Evolutionary conservation across 2,797 vertebrate species (phyloP).

Genomic region (Perodicticus potto): DNA sequence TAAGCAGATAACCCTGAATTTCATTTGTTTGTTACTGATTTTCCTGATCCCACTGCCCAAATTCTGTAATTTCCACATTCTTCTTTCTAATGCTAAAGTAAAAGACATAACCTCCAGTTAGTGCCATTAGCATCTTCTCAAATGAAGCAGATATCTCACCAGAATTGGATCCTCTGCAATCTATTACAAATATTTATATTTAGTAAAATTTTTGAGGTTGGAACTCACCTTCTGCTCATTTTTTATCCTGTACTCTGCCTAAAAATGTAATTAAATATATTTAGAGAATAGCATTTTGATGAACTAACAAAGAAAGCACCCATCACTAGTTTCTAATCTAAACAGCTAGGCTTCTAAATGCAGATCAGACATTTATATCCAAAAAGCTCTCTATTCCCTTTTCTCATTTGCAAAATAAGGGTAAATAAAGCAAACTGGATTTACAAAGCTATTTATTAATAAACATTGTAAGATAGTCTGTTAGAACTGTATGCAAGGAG

Average conservation of each 20-base stretch:
- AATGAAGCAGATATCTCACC: background rate
- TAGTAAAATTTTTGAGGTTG: background rate
- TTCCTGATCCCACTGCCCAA: conserved; percentile 9
- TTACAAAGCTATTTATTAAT: background rate
- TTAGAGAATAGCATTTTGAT: background rate
- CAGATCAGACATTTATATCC: background rate
- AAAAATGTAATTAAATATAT: background rate
- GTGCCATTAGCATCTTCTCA: background rate
- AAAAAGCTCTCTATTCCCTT: background rate
- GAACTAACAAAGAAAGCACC: background rate
- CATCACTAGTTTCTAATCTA: background rate
- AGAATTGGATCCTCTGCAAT: background rate
- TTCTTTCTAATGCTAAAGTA: background rate
- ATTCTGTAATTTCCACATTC: background rate
- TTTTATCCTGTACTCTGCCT: background rate
- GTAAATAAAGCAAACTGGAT: conserved; percentile 1
- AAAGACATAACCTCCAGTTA: background rate
- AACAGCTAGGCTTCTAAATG: background rate
- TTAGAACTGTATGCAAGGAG: background rate
- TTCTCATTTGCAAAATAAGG: background rate
- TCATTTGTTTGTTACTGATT: background rate
- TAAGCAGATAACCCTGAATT: background rate
- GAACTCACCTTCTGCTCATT: background rate
- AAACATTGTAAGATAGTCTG: background rate
- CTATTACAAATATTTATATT: background rate